Evolutionary conservation across 2,888 invertebrate genomes (phyloP), one percentile per base, ranked within the genome.

Genomic region (Drosophila longiperda): DNA sequence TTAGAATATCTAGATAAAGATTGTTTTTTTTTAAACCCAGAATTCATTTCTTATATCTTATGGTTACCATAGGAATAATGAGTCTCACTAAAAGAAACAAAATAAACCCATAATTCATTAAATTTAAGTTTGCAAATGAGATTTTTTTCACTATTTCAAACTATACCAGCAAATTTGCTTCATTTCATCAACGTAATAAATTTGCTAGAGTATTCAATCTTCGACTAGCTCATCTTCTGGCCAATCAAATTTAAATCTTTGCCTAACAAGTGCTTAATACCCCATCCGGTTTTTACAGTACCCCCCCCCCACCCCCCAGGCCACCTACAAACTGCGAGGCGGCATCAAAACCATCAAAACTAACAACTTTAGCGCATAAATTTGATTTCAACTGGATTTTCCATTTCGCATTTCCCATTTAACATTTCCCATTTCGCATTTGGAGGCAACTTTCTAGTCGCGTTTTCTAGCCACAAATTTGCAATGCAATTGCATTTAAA

Each of bases 321-420:
- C 23, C 20, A 6, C 12, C 33, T 29, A 45, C 45, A 15, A 45
- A 8, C 69, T 70, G 83, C 70, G 70, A 86, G 73, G 78, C 80
- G 77, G 77, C 87, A 83, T 87, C 88, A 87, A 89, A 87, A 69
- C 77, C 89, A 87, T 87, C 87, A 87, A 87, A 89, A 80, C 70
- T 80, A 87, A 89, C 89, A 80, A 80, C 78, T 88, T 76, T 71
- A 71, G 72, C 70, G 86, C 86, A 89, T 87, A 89, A 87, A 86
- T 87, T 87, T 71, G 9, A 36, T 33, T 45, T 40, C 26, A 62
- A 33, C 48, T 17, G 60, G 64, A 62, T 53, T 68, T 69, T 58
- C 40, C 69, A 68, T 68, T 42, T 48, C 57, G 50, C 74, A 68
- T 66, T 66, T 66, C 17, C 42, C 66, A 62, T 65, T 65, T 64